Evolutionary conservation across 2,113 vertebrate species (phyloP).

Genomic region (Morone saxatilis): DNA sequence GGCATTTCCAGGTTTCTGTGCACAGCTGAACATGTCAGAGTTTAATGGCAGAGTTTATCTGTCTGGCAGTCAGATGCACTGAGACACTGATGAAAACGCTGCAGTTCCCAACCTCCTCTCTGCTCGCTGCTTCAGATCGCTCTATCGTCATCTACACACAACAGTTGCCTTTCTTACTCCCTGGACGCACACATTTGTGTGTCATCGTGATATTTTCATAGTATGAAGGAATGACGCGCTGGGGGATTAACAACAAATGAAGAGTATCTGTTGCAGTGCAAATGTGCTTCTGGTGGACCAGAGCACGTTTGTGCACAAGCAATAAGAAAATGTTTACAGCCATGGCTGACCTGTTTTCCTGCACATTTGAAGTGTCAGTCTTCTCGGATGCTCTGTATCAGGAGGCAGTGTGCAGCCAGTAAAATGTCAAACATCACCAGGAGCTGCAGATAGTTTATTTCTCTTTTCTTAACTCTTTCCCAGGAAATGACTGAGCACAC

Average conservation of each 20-base stretch:
- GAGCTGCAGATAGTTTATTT: slow-evolving; percentile 23
- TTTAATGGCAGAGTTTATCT: slow-evolving; percentile 42
- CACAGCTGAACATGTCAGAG: slow-evolving; percentile 30
- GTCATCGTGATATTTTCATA: slow-evolving; percentile 59
- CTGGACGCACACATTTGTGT: slow-evolving; percentile 22
- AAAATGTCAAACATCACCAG: slow-evolving; percentile 71
- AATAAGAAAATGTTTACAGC: slow-evolving; percentile 71
- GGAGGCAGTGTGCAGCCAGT: slow-evolving; percentile 41
- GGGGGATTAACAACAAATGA: slow-evolving; percentile 54
- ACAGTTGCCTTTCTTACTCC: slow-evolving; percentile 46
- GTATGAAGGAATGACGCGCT: slow-evolving; percentile 12
- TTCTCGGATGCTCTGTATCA: slow-evolving; percentile 42
- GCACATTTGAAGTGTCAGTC: slow-evolving; percentile 69
- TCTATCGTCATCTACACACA: slow-evolving; percentile 47
- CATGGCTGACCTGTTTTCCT: slow-evolving; percentile 52
- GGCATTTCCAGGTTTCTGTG: slow-evolving; percentile 48
- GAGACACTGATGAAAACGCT: slow-evolving; percentile 48
- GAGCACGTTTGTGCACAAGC: slow-evolving; percentile 54
- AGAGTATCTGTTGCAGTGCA: slow-evolving; percentile 39
- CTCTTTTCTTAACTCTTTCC: slow-evolving; percentile 20
- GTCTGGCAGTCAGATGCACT: slow-evolving; percentile 38
- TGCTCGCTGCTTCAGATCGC: slow-evolving; percentile 30
- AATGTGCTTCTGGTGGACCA: slow-evolving; percentile 50
- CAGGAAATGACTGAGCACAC: slow-evolving; percentile 15
- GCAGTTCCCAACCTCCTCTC: slow-evolving; percentile 7